These are phyloP conservation scores for Zaprionus capensis DNA, from an alignment of 1,140 invertebrate genomes.

Conservation along the genomic window DNA sequence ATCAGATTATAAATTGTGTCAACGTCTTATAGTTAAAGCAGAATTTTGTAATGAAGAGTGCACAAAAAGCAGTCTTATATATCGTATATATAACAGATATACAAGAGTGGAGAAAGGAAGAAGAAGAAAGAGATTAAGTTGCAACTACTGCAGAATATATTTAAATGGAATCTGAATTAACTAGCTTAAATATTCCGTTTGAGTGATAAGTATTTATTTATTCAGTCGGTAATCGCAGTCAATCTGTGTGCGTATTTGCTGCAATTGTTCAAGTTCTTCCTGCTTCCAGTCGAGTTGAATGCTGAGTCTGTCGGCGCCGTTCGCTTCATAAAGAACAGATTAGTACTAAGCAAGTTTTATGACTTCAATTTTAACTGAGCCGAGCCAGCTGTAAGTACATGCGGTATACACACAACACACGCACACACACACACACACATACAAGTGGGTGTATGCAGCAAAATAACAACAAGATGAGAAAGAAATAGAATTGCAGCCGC, in stretches of 20 bases:
- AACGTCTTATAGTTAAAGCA: neutral
- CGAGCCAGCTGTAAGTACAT: slow-evolving; percentile 4
- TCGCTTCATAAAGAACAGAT: slow-evolving; percentile 16
- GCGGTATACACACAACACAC: neutral
- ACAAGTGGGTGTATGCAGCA: neutral
- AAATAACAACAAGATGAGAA: slow-evolving; percentile 6
- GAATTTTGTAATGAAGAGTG: neutral
- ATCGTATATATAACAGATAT: neutral
- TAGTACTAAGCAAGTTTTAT: slow-evolving; percentile 26
- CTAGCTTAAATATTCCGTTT: neutral
- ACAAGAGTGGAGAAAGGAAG: neutral
- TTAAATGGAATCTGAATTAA: neutral
- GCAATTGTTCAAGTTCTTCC: neutral
- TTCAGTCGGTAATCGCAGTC: neutral
- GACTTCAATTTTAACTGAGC: slow-evolving; percentile 27
- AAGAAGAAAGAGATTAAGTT: neutral
- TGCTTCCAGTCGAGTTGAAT: neutral
- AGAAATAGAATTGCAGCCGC: slow-evolving; percentile 20
- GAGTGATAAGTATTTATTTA: neutral
- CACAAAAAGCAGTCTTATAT: neutral
- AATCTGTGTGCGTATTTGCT: neutral
- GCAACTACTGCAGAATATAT: neutral
- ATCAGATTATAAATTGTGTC: neutral
- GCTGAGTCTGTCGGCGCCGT: neutral
- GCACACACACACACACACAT: slow-evolving; percentile 2